A percentile compares a stretch with the other conserved stretches of the same genome.
phyloP scores from a whole-genome alignment of 2,113 vertebrate species.

The Elephantulus edwardii region DNA sequence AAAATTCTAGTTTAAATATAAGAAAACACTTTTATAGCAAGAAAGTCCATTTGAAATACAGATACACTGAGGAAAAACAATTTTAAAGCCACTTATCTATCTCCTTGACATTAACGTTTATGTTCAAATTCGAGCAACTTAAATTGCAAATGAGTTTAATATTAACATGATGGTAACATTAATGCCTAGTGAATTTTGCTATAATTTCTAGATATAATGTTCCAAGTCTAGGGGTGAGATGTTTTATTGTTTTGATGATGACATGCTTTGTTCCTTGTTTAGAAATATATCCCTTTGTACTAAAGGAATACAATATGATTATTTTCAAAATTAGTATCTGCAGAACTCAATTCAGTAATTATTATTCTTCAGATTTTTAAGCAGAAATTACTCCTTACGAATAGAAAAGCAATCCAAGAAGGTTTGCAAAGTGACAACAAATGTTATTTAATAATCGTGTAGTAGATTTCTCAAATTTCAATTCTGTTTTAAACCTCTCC shows the following conservation, averaged over 20 bases:
- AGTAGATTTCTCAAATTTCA: not conserved
- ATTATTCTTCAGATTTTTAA: not conserved
- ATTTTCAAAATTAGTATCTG: conserved; percentile 2
- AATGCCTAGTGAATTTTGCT: not conserved
- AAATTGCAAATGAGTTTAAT: conserved; percentile 30
- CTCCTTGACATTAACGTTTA: not conserved
- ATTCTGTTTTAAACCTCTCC: not conserved
- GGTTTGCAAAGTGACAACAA: not conserved
- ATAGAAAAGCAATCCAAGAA: not conserved
- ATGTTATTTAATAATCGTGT: not conserved
- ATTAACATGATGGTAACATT: not conserved
- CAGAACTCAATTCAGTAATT: conserved; percentile 4
- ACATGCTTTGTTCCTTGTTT: conserved; percentile 9
- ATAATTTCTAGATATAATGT: not conserved
- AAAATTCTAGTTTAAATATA: conserved; percentile 21
- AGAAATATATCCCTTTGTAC: not conserved
- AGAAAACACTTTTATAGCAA: not conserved
- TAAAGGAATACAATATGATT: not conserved
- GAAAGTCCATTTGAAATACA: conserved; percentile 39
- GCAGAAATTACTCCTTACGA: not conserved
- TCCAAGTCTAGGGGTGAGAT: not conserved
- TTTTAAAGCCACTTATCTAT: not conserved
- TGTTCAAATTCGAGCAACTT: conserved; percentile 1
- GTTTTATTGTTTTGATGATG: conserved; percentile 13
- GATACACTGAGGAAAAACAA: not conserved